phyloP scores from a whole-genome alignment of 2,797 vertebrate species.

The Falco biarmicus region DNA sequence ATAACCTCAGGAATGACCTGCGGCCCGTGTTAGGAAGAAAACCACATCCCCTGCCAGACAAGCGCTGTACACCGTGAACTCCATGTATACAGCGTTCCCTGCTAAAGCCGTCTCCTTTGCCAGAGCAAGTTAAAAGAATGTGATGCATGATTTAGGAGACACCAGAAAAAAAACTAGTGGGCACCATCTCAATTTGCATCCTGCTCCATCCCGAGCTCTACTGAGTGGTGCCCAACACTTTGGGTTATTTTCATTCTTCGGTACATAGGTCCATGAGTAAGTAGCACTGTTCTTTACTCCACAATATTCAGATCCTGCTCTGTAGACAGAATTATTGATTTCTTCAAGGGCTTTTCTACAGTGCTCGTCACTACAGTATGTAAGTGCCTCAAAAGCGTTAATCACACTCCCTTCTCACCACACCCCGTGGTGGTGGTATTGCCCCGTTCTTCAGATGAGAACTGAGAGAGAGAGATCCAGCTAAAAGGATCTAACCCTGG shows the following conservation, averaged over 20 bases:
- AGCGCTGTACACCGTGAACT: neutral
- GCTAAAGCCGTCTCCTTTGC: neutral
- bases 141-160: neutral
- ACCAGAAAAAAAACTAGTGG: neutral
- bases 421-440: neutral
- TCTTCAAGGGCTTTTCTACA: neutral
- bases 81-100: rapidly evolving
- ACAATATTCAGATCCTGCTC: neutral
- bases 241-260: neutral
- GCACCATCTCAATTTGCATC: neutral
- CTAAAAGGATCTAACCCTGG: slow-evolving; percentile 15
- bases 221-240: neutral
- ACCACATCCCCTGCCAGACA: neutral
- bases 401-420: neutral
- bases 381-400: slow-evolving; percentile 9
- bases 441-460: neutral
- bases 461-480: neutral
- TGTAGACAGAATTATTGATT: neutral
- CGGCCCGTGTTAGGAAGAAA: neutral
- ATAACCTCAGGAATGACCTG: neutral
- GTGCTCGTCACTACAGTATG: neutral
- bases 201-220: neutral
- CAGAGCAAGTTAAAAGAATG: neutral
- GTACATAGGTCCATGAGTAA: neutral
- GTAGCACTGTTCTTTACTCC: neutral